phyloP scores from a whole-genome alignment of 2,797 vertebrate genomes.

The Lagodon rhomboides region DNA sequence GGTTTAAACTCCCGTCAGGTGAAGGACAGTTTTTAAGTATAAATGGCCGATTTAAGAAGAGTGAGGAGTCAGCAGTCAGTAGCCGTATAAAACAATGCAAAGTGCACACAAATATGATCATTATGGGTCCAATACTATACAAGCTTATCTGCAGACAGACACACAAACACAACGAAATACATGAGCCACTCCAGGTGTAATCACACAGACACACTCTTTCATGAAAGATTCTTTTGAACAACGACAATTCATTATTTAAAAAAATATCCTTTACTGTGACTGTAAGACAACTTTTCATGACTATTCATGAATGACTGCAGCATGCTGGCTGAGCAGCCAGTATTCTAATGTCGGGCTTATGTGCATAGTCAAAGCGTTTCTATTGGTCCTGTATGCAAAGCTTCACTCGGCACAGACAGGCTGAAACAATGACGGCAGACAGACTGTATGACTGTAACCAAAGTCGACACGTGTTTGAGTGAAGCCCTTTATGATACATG shows the following conservation, averaged over 20 bases:
- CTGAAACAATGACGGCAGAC: constrained; percentile 1
- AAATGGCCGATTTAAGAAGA: too few relatives aligned
- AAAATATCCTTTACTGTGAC: too few relatives aligned
- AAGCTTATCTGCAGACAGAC: too few relatives aligned
- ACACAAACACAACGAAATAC: too few relatives aligned
- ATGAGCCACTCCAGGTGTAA: too few relatives aligned
- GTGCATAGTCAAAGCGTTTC: constrained; percentile 27
- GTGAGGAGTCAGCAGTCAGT: too few relatives aligned
- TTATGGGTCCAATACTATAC: too few relatives aligned
- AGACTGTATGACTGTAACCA: neutral
- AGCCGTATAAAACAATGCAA: too few relatives aligned
- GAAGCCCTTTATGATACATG: neutral
- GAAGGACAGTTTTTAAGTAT: neutral
- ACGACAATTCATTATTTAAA: neutral
- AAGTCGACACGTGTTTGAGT: too few relatives aligned
- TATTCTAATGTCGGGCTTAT: neutral
- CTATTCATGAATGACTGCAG: constrained; percentile 9
- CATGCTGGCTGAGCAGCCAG: constrained; percentile 11
- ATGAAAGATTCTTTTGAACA: too few relatives aligned
- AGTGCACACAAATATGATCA: too few relatives aligned
- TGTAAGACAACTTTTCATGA: constrained; percentile 1
- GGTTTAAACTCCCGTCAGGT: neutral
- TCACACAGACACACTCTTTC: neutral
- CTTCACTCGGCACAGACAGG: constrained; percentile 12
- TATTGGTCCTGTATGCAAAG: constrained; percentile 35